phyloP scores from a whole-genome alignment of 2,888 invertebrate species.

The Stenoptilia bipunctidactyla region DNA sequence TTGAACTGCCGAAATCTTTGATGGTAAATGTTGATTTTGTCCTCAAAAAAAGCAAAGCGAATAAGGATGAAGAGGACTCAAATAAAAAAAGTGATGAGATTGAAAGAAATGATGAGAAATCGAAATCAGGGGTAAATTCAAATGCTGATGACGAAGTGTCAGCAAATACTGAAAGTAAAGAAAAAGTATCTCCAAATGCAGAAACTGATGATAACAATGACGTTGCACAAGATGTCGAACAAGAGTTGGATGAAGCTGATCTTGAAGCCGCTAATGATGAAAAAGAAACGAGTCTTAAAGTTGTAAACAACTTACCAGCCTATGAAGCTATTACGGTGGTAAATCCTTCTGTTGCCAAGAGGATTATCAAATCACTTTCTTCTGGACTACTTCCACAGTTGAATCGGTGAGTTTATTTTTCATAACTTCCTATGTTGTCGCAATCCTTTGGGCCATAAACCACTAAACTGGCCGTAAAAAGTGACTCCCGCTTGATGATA shows the following conservation, averaged over 20 bases:
- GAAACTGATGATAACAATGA: constrained; percentile 23
- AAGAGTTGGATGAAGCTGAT: constrained; percentile 43
- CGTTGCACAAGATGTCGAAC: constrained; percentile 32
- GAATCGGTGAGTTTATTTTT: constrained; percentile 74
- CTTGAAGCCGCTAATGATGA: constrained; percentile 45
- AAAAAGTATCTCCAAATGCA: constrained; percentile 20
- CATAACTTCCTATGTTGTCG: no score
- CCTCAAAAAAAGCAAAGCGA: constrained; percentile 19
- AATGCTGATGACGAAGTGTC: constrained; percentile 24
- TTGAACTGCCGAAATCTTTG: constrained; percentile 44
- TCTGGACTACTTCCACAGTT: constrained; percentile 84
- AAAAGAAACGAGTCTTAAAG: constrained; percentile 26
- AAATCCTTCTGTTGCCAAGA: constrained; percentile 79
- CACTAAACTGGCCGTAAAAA: no score
- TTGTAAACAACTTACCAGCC: constrained; percentile 30
- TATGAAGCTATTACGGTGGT: constrained; percentile 66
- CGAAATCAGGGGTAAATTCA: constrained; percentile 17
- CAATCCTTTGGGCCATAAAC: no score
- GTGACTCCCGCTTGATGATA: no score
- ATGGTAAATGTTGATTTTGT: constrained; percentile 28
- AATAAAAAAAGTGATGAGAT: constrained; percentile 19
- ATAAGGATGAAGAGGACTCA: constrained; percentile 10
- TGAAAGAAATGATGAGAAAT: constrained; percentile 19
- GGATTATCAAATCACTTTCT: constrained; percentile 79
- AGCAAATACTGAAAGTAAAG: constrained; percentile 16